phyloP scores from a whole-genome alignment of 2,113 vertebrate species.

The Sander vitreus region DNA sequence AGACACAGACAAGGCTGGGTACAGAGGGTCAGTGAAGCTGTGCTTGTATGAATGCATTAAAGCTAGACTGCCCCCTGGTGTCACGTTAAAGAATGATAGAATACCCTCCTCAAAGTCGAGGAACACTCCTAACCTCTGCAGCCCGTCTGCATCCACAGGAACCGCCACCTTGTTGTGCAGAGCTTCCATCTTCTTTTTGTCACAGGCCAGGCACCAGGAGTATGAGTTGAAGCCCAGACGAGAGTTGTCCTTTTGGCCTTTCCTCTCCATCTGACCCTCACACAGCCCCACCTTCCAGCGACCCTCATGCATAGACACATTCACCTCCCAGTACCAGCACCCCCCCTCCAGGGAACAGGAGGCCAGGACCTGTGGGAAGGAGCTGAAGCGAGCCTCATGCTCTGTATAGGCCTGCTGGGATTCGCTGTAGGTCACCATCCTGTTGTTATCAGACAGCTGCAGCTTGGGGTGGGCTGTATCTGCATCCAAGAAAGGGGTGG shows the following conservation, averaged over 20 bases:
- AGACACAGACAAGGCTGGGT: constrained; percentile 84
- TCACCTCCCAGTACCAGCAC: constrained; percentile 85
- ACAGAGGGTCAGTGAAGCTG: constrained; percentile 76
- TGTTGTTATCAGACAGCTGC: constrained; percentile 78
- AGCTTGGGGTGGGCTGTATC: constrained; percentile 84
- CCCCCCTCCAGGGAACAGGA: constrained; percentile 56
- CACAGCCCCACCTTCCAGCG: constrained; percentile 86
- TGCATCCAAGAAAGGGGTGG: constrained; percentile 74
- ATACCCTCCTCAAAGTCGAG: constrained; percentile 81
- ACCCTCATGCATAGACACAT: constrained; percentile 75
- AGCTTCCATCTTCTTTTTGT: constrained; percentile 79
- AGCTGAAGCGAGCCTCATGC: constrained; percentile 78
- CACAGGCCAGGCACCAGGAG: constrained; percentile 85
- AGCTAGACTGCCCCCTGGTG: constrained; percentile 76
- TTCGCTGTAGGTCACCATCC: constrained; percentile 77
- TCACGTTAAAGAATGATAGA: constrained; percentile 83
- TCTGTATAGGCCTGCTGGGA: constrained; percentile 74
- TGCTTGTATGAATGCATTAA: constrained; percentile 81
- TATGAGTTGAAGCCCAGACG: constrained; percentile 83
- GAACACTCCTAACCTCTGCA: constrained; percentile 78
- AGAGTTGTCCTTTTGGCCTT: constrained; percentile 80
- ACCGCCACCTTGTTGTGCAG: constrained; percentile 77
- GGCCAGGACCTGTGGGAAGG: constrained; percentile 84
- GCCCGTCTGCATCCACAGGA: constrained; percentile 59
- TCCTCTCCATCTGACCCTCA: constrained; percentile 82